These are phyloP conservation scores for Heterochromis multidens DNA, from an alignment of 2,113 vertebrate species.

Conservation along the genomic window DNA sequence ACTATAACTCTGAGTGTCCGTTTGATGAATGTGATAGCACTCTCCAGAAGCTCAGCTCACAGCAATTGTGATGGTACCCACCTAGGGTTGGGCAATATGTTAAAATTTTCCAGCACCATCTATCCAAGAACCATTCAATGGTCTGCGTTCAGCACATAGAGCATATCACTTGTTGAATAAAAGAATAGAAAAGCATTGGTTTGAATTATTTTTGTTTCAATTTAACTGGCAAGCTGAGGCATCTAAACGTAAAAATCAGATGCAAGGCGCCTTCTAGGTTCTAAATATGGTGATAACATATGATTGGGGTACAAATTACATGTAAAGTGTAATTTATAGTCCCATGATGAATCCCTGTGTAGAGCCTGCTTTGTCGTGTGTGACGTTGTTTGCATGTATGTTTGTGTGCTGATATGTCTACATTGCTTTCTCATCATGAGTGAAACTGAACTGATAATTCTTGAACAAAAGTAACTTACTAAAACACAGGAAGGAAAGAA, in stretches of 20 bases:
- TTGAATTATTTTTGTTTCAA: not conserved
- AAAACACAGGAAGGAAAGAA: no score
- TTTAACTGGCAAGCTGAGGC: not conserved
- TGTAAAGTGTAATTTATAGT: not conserved
- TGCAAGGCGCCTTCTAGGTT: not conserved
- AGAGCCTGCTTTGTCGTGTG: not conserved
- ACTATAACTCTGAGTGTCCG: conserved; percentile 38
- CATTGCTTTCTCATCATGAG: not conserved
- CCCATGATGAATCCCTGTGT: not conserved
- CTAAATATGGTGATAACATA: not conserved
- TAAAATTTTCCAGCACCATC: not conserved
- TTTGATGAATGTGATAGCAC: conserved; percentile 53
- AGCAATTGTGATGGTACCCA: not conserved
- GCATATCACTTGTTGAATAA: not conserved
- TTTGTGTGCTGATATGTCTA: not conserved
- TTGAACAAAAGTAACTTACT: not conserved
- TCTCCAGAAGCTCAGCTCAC: not conserved
- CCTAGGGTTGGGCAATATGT: not conserved
- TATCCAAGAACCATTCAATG: not conserved
- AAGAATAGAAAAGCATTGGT: not conserved
- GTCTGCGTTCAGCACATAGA: not conserved
- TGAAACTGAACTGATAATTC: not conserved
- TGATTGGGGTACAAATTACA: not conserved
- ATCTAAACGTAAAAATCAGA: not conserved
- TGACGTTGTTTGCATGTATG: not conserved